Evolutionary conservation across 1,140 invertebrate genomes (phyloP).

Genomic region (Acyrthosiphon pisum): DNA sequence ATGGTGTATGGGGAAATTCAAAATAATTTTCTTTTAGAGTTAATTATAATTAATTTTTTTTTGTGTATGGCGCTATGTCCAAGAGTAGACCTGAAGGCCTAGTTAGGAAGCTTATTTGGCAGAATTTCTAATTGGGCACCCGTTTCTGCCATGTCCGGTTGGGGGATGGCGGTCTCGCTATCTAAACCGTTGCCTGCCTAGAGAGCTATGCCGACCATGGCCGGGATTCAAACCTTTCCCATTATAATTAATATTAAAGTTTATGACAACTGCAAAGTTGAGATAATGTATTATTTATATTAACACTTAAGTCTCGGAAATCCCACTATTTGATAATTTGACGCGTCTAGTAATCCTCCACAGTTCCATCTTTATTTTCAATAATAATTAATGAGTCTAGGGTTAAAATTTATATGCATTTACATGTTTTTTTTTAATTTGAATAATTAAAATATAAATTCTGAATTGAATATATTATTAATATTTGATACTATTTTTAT

Average conservation of each 20-base stretch:
- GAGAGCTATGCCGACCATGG: too few relatives aligned
- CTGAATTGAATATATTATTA: too few relatives aligned
- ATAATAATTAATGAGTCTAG: not conserved
- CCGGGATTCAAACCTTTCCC: too few relatives aligned
- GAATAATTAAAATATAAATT: too few relatives aligned
- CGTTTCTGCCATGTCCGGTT: too few relatives aligned
- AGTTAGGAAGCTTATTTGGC: too few relatives aligned
- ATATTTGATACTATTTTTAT: too few relatives aligned
- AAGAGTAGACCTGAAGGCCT: too few relatives aligned
- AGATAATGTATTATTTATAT: not conserved
- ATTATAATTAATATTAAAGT: not conserved
- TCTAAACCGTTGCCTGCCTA: too few relatives aligned
- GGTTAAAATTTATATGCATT: not conserved
- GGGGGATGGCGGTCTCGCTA: too few relatives aligned
- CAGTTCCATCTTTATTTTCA: not conserved
- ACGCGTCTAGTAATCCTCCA: not conserved
- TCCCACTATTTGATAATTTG: not conserved
- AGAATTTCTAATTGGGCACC: too few relatives aligned
- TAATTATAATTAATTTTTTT: not conserved
- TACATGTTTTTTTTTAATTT: not conserved
- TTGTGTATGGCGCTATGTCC: too few relatives aligned
- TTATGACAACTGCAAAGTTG: not conserved
- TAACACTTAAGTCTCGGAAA: not conserved
- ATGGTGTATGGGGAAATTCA: conserved; percentile 54
- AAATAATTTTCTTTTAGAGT: conserved; percentile 22